Percentiles rank a stretch among this genome's conserved stretches.
These are phyloP conservation scores for Seriola quinqueradiata DNA, from an alignment of 2,113 vertebrate species.

Conservation along the genomic window DNA sequence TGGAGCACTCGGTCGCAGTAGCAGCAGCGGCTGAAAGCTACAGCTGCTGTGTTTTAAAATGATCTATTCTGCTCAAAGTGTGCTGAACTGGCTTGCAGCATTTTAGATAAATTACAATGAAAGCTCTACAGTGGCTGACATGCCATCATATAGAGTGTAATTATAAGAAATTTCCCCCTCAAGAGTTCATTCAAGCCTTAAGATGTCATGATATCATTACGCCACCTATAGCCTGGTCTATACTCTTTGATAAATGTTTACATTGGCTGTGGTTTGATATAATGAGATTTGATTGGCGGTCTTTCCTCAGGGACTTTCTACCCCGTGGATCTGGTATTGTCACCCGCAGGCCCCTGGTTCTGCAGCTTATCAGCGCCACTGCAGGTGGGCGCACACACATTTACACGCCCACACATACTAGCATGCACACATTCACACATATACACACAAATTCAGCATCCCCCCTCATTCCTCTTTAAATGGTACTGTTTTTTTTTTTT, in stretches of 20 bases:
- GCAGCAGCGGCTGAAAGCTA: conserved; percentile 20
- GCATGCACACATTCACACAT: conserved; percentile 23
- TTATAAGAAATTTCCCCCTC: conserved; percentile 26
- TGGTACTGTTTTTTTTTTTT: not conserved
- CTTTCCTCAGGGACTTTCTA: conserved; percentile 84
- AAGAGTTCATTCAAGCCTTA: not conserved
- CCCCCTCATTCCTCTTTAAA: conserved; percentile 33
- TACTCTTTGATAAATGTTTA: conserved; percentile 13
- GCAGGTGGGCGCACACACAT: conserved; percentile 77
- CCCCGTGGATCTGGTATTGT: conserved; percentile 87
- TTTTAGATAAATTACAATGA: conserved; percentile 1
- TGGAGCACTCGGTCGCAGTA: not conserved
- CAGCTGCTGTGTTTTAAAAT: conserved; percentile 44
- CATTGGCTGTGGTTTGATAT: conserved; percentile 15
- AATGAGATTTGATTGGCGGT: conserved; percentile 41
- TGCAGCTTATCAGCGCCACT: conserved; percentile 86
- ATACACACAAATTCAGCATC: conserved; percentile 8
- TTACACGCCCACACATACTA: conserved; percentile 52
- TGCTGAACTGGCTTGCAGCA: not conserved
- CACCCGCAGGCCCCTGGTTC: conserved; percentile 84
- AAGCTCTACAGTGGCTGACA: not conserved
- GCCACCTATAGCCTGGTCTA: not conserved
- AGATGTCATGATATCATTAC: conserved; percentile 7
- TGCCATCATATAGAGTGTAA: not conserved
- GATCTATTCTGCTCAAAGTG: not conserved